A percentile compares a stretch with the other conserved stretches of the same genome.
Evolutionary conservation across 2,888 invertebrate genomes (phyloP).

Genomic region (Acrocera orbiculus): DNA sequence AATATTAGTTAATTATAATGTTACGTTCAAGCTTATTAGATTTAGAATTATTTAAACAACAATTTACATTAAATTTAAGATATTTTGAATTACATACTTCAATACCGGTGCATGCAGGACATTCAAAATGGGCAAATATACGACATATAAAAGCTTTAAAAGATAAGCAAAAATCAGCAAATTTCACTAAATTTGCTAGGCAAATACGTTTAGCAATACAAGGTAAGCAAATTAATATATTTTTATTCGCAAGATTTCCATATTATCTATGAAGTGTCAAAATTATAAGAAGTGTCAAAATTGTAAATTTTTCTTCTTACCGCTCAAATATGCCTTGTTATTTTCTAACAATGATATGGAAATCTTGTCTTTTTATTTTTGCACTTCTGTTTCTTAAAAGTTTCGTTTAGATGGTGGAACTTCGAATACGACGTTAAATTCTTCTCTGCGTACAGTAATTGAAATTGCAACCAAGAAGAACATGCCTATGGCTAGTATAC

Average conservation of each 20-base stretch:
- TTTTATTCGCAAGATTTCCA: too few species aligned
- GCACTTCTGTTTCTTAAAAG: not conserved
- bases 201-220: constrained; percentile 42
- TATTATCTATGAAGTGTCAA: too few species aligned
- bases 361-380: not conserved
- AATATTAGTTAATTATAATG: too few species aligned
- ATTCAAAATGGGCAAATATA: constrained; percentile 65
- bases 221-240: constrained; percentile 30
- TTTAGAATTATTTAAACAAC: too few species aligned
- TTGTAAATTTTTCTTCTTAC: too few species aligned
- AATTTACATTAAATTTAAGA: too few species aligned
- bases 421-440: constrained; percentile 41
- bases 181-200: constrained; percentile 33
- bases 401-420: constrained; percentile 38
- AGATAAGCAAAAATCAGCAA: constrained; percentile 36
- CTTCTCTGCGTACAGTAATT: constrained; percentile 37
- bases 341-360: not conserved
- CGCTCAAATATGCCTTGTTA: too few species aligned
- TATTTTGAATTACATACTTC: too few species aligned
- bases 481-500: constrained; percentile 45
- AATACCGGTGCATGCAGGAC: constrained; percentile 36
- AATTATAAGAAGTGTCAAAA: too few species aligned
- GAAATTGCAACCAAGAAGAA: constrained; percentile 41
- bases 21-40: too few species aligned
- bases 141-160: constrained; percentile 47